phyloP scores from a whole-genome alignment of 1,140 invertebrate species.

The Adelges cooleyi region DNA sequence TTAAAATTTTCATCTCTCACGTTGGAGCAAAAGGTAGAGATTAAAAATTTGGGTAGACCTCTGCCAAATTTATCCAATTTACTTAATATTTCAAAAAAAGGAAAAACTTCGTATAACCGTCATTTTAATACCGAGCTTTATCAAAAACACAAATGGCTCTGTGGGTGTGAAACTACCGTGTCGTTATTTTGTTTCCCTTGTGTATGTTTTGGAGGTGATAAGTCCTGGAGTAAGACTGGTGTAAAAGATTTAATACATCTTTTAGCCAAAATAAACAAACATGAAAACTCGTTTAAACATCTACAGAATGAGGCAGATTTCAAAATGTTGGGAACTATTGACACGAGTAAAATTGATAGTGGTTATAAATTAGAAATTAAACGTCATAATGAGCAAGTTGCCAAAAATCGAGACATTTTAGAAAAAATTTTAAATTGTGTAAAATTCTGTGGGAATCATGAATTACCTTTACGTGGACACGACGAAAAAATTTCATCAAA shows the following conservation, averaged over 20 bases:
- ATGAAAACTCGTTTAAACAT: conserved; percentile 11
- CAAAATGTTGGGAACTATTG: not conserved
- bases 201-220: not conserved
- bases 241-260: conserved; percentile 6
- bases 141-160: not conserved
- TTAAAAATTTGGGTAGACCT: not conserved
- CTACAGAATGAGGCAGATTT: not conserved
- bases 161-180: not conserved
- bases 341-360: not conserved
- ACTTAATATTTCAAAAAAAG: not conserved
- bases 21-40: not conserved
- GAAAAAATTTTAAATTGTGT: not conserved
- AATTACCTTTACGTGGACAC: conserved; percentile 34
- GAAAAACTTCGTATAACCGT: not conserved
- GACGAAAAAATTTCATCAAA: conserved; percentile 33
- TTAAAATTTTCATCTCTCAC: not conserved
- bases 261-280: not conserved
- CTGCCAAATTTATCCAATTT: not conserved
- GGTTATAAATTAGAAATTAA: not conserved
- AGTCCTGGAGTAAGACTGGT: not conserved
- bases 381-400: not conserved
- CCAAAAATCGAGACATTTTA: not conserved
- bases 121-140: not conserved
- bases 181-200: conserved; percentile 3
- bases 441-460: conserved; percentile 35